Conservation (phyloP, 2,113 vertebrate genomes). For the Podocnemis expansa region DNA sequence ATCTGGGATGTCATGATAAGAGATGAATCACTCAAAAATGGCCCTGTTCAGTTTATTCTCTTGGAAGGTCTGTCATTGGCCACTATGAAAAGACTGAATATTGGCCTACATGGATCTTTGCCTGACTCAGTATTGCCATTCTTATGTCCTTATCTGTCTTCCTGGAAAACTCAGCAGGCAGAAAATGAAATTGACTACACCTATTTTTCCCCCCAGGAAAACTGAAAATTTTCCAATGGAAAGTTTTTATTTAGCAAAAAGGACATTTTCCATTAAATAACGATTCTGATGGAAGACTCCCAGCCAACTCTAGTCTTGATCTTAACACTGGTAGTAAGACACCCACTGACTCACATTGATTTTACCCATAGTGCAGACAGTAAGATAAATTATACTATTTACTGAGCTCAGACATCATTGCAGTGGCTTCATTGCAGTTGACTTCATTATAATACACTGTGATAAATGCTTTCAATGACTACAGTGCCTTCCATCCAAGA, state of each 20-base stretch:
- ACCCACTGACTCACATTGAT: background rate
- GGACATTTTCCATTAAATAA: background rate
- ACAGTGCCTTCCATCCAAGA: background rate
- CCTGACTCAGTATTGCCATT: background rate
- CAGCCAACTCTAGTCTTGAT: accelerated
- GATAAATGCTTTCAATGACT: background rate
- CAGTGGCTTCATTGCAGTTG: background rate
- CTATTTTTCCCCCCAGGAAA: background rate
- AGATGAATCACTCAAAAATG: too few species aligned
- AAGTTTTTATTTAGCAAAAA: background rate
- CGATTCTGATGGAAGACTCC: background rate
- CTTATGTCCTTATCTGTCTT: background rate
- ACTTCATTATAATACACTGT: background rate
- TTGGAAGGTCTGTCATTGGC: background rate
- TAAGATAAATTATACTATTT: background rate
- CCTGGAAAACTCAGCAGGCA: background rate
- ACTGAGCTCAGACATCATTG: background rate
- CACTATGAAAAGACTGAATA: background rate
- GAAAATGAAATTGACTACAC: background rate
- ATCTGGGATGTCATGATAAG: too few species aligned
- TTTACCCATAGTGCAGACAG: background rate
- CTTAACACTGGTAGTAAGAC: background rate
- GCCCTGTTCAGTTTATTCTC: too few species aligned
- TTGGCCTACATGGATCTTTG: background rate
- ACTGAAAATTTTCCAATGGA: background rate